Percentiles rank a stretch among this genome's conserved stretches.
These are phyloP conservation scores for Platycheirus albimanus DNA, from an alignment of 2,888 invertebrate genomes.

Conservation along the genomic window DNA sequence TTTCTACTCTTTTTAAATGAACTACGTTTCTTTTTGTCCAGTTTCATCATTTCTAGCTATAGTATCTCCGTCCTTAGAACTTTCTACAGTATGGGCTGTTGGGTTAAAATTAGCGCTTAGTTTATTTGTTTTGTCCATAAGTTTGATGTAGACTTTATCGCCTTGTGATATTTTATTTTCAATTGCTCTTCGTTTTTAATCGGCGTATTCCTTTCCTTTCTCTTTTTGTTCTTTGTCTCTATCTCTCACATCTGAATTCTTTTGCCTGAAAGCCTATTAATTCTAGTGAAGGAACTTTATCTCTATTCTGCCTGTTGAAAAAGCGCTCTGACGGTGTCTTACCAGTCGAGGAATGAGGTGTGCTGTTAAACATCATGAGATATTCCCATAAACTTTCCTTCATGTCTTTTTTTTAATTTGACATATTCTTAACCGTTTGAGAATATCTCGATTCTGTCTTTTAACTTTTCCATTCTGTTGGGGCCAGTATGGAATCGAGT, in stretches of 20 bases:
- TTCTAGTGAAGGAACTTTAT: slow-evolving; percentile 71
- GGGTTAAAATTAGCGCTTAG: slow-evolving; percentile 17
- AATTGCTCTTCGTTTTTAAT: slow-evolving; percentile 23
- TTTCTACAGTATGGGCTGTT: slow-evolving; percentile 17
- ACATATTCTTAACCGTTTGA: slow-evolving; percentile 75
- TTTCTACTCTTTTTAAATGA: slow-evolving; percentile 24
- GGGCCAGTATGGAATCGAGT: slow-evolving; percentile 75
- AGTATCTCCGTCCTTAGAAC: slow-evolving; percentile 12
- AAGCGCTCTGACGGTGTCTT: slow-evolving; percentile 75
- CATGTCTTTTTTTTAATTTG: slow-evolving; percentile 69
- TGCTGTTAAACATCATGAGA: slow-evolving; percentile 57
- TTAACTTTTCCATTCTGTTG: slow-evolving; percentile 77
- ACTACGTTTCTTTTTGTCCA: slow-evolving; percentile 23
- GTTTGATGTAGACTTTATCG: slow-evolving; percentile 39
- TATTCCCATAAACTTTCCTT: slow-evolving; percentile 70
- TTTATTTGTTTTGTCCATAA: slow-evolving; percentile 22
- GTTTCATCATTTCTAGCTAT: slow-evolving; percentile 17
- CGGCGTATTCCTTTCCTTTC: slow-evolving; percentile 50
- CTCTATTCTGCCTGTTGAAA: slow-evolving; percentile 72
- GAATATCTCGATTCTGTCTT: slow-evolving; percentile 75
- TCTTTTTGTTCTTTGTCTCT: slow-evolving; percentile 31
- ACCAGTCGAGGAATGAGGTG: slow-evolving; percentile 76
- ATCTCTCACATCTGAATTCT: slow-evolving; percentile 13
- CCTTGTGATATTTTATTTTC: slow-evolving; percentile 15
- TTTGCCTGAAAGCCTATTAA: not conserved